Evolutionary conservation across 2,888 invertebrate species (phyloP).

Genomic region (Cylloceria caligata): DNA sequence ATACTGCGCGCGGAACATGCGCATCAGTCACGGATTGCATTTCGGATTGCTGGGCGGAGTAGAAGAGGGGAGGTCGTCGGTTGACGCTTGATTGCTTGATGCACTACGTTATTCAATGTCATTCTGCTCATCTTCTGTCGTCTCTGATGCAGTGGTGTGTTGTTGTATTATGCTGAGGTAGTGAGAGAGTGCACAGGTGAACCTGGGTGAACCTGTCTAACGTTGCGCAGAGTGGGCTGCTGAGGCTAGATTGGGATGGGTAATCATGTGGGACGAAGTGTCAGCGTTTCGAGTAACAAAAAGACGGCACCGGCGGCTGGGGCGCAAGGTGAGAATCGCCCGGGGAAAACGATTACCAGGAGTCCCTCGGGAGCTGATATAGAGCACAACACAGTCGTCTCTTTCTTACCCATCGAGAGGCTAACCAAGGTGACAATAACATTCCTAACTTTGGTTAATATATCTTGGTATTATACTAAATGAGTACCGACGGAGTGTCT

Average conservation of each 20-base stretch:
- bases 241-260: slow-evolving; percentile 72
- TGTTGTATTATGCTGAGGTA: slow-evolving; percentile 61
- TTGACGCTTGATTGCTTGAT: slow-evolving; percentile 11
- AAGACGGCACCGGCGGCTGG: slow-evolving; percentile 68
- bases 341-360: slow-evolving; percentile 86
- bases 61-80: not conserved
- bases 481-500: not conserved
- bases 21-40: too few species aligned
- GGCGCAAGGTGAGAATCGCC: slow-evolving; percentile 64
- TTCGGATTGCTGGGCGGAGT: too few species aligned
- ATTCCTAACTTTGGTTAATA: not conserved
- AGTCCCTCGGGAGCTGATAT: slow-evolving; percentile 89
- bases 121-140: slow-evolving; percentile 50
- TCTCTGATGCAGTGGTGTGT: slow-evolving; percentile 24
- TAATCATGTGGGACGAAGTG: slow-evolving; percentile 77
- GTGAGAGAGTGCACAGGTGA: slow-evolving; percentile 54
- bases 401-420: slow-evolving; percentile 91
- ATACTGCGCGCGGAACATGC: slow-evolving; percentile 1
- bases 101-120: slow-evolving; percentile 62
- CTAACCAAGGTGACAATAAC: slow-evolving; percentile 88
- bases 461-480: not conserved
- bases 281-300: slow-evolving; percentile 72
- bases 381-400: slow-evolving; percentile 87
- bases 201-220: slow-evolving; percentile 62
- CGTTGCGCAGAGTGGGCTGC: slow-evolving; percentile 24